Base-by-base conservation (phyloP, 2,113 vertebrate species). In the Dendropsophus ebraccatus region DNA sequence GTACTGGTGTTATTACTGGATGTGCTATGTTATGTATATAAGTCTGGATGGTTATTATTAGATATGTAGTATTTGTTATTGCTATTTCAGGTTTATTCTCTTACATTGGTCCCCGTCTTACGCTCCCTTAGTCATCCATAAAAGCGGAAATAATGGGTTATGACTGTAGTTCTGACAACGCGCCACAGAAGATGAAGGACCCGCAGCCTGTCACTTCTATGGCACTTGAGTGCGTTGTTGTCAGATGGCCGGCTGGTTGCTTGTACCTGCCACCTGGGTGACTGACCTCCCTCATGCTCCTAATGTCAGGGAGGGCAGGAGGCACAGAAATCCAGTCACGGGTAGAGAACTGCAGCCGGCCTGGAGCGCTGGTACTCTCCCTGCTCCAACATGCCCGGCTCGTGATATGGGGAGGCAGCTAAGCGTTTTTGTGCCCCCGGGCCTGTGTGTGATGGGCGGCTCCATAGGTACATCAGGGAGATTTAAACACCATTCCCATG, bases 401-500 rank as follows among this genome's bases (percentile, higher is more conserved):
- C 84, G 84, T 86, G 84, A 86, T 77, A 86, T 41, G 52, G 82
- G 67, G 65, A 86, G 52, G 50, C 84, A 86, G 65, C 67, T 81
- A 69, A 56, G 77, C 49, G 35, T 86, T 73, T 81, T 60, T 73
- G 35, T 81, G 77, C 84, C 84, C 67, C 47, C 23, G 56, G 84
- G 84, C 50, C 52, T 60, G 50, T 86, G 76, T 81, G 65, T 72
- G 77, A 79, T 86, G 77, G 84, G 84, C 67, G 84, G 84, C 65
- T 81, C 76, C 77, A 73, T 28, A 37, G 81, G 65, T 70, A 86
- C 65, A 81, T 58, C 76, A 81, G 84, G 84, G 77, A 86, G 84
- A 65, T 86, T 86, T 81, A 86, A 81, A 86, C 84, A 25, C 77
- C 52, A 86, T 80, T 86, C 84, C 84, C 65, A 86, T 86, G 84